These are phyloP conservation scores for Philotrypesis tridentata DNA, from an alignment of 1,140 invertebrate genomes.

Conservation along the genomic window DNA sequence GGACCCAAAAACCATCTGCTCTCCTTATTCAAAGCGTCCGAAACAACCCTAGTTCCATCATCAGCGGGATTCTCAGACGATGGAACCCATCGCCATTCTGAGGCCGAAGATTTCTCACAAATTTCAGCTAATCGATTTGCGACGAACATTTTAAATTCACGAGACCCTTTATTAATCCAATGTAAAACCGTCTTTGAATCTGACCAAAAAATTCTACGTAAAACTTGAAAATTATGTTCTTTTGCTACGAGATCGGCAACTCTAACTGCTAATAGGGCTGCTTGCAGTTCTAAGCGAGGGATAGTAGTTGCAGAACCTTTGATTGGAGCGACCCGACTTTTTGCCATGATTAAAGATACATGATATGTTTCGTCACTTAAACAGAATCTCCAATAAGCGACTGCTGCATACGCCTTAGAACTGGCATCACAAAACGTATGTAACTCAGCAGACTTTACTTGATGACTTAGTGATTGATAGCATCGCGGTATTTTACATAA, in stretches of 20 bases:
- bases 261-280: background rate
- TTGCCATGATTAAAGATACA: background rate
- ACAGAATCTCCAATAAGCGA: background rate
- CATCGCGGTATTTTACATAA: background rate
- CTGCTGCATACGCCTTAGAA: too few species aligned
- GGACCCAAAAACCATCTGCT: background rate
- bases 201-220: background rate
- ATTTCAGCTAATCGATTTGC: slow-evolving; percentile 13
- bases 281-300: background rate
- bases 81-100: slow-evolving; percentile 13
- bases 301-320: background rate
- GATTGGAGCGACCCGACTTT: background rate
- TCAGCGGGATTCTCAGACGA: background rate
- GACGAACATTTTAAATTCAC: background rate
- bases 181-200: background rate
- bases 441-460: background rate
- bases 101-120: background rate
- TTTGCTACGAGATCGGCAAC: background rate
- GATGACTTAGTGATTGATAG: background rate
- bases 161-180: too few species aligned
- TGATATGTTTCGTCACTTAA: background rate
- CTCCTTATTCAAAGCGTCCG: background rate
- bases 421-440: slow-evolving; percentile 19
- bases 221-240: background rate
- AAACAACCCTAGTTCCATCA: background rate